Conservation (phyloP, 2,797 vertebrate species). For the Scarus forsteni region DNA sequence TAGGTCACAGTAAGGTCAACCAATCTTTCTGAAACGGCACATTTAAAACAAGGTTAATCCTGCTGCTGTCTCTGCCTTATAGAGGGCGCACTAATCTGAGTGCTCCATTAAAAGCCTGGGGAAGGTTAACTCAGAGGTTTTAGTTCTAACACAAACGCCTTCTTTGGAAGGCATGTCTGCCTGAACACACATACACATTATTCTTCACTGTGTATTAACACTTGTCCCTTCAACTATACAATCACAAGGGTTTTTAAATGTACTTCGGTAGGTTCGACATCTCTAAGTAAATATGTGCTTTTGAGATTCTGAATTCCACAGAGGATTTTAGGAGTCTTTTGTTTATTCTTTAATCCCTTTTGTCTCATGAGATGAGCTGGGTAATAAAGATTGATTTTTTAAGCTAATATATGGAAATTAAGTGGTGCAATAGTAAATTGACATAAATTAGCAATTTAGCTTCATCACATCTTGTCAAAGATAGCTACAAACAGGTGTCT, state of each 20-base stretch:
- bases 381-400: too few relatives aligned
- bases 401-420: too few relatives aligned
- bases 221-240: constrained; percentile 5
- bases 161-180: constrained; percentile 23
- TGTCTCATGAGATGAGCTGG: constrained; percentile 4
- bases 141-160: constrained; percentile 41
- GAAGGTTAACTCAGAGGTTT: constrained; percentile 61
- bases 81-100: constrained; percentile 77
- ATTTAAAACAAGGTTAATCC: constrained; percentile 85
- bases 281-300: constrained; percentile 24
- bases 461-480: too few relatives aligned
- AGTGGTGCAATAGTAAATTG: too few relatives aligned
- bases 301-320: constrained; percentile 23
- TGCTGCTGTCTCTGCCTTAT: constrained; percentile 62
- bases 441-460: too few relatives aligned
- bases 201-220: constrained; percentile 5
- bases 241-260: constrained; percentile 13
- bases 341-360: constrained; percentile 21
- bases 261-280: constrained; percentile 26
- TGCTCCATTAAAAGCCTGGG: constrained; percentile 71
- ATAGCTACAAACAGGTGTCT: too few relatives aligned
- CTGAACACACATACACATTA: not conserved
- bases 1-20: constrained; percentile 73
- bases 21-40: constrained; percentile 75
- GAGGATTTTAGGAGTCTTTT: not conserved